A percentile compares a stretch with the other conserved stretches of the same genome.
phyloP scores from a whole-genome alignment of 2,113 vertebrate species.

The Ptilonorhynchus violaceus region DNA sequence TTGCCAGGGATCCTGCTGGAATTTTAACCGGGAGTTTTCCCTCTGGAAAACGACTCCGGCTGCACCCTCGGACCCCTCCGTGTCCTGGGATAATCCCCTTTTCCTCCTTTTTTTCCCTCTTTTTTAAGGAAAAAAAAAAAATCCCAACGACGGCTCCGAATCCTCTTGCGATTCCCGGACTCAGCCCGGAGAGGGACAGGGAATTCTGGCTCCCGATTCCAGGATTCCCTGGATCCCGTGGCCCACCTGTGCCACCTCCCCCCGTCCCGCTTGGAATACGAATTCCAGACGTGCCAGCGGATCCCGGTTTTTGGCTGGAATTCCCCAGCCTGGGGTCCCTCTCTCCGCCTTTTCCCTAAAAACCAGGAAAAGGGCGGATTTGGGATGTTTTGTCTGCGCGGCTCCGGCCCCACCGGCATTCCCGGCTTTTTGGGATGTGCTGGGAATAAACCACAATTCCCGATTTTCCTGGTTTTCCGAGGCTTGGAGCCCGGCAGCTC shows the following conservation, averaged over 20 bases:
- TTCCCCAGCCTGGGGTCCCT: not conserved
- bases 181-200: not conserved
- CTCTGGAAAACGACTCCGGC: not conserved
- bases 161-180: not conserved
- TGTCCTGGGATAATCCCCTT: not conserved
- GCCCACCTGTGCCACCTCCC: not conserved
- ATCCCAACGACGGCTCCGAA: accelerated
- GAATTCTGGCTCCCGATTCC: not conserved
- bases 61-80: accelerated
- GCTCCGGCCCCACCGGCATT: not conserved
- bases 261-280: too few relatives aligned
- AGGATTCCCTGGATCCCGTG: not conserved
- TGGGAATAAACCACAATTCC: not conserved
- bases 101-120: accelerated
- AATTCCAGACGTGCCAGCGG: accelerated
- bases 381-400: not conserved
- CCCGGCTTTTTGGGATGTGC: not conserved
- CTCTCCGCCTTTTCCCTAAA: not conserved
- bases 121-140: not conserved
- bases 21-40: not conserved
- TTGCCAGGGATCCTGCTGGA: accelerated
- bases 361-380: accelerated
- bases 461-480: not conserved
- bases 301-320: not conserved
- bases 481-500: not conserved